Percentiles rank a stretch among this genome's conserved stretches.
Evolutionary conservation across 2,113 vertebrate genomes (phyloP).

Genomic region (Siphamia tubifer): DNA sequence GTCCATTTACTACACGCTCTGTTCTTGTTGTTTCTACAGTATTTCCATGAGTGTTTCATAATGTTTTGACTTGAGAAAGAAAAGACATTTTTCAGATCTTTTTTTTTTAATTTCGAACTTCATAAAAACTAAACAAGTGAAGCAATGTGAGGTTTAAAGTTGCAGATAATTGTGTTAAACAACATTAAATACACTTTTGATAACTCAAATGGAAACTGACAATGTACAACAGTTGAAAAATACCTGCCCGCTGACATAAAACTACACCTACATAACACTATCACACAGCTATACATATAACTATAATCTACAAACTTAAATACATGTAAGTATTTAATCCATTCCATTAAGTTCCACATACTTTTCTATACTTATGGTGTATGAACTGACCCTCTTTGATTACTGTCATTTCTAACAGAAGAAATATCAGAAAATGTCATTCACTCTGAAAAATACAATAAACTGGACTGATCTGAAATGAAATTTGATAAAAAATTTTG

Average conservation of each 20-base stretch:
- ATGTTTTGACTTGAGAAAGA: no score
- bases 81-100: no score
- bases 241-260: slow-evolving; percentile 33
- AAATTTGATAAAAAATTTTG: background rate
- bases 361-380: slow-evolving; percentile 5
- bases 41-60: no score
- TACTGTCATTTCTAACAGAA: background rate
- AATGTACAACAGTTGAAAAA: slow-evolving; percentile 66
- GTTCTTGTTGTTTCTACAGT: no score
- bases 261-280: slow-evolving; percentile 55
- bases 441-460: no score
- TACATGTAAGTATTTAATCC: slow-evolving; percentile 26
- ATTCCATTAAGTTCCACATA: slow-evolving; percentile 39
- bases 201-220: slow-evolving; percentile 34
- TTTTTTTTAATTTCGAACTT: slow-evolving; percentile 57
- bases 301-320: slow-evolving; percentile 55
- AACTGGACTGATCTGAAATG: no score
- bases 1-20: no score
- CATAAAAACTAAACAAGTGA: slow-evolving; percentile 46
- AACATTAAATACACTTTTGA: slow-evolving; percentile 66
- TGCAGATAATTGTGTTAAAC: slow-evolving; percentile 49
- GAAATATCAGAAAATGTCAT: no score
- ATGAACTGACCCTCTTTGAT: background rate
- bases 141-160: slow-evolving; percentile 22
- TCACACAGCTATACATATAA: slow-evolving; percentile 62